Conservation (phyloP, 2,888 invertebrate genomes). For the Diarsia mendica region DNA sequence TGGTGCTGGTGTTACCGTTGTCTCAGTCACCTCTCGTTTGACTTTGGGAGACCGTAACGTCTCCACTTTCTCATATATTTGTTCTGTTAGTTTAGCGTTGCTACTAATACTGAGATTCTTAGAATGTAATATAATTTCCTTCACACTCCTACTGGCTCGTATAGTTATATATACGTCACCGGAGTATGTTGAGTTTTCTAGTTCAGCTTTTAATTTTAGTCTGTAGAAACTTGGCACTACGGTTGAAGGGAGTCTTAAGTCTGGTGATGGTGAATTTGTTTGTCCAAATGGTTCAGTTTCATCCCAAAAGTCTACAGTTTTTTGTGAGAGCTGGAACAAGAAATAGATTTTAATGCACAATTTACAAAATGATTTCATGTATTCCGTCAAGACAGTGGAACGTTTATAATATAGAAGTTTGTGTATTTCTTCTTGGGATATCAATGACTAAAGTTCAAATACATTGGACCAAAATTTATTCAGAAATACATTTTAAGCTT, state of each 20-base stretch:
- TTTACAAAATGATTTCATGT: not conserved
- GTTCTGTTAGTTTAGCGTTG: slow-evolving; percentile 84
- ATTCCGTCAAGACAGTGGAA: not conserved
- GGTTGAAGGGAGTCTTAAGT: slow-evolving; percentile 84
- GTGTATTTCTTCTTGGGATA: not conserved
- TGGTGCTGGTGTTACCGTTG: slow-evolving; percentile 8
- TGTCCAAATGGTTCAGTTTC: slow-evolving; percentile 83
- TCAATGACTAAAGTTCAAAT: not conserved
- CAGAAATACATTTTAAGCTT: too few species aligned
- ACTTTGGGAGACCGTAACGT: slow-evolving; percentile 71
- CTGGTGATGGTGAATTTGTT: slow-evolving; percentile 73
- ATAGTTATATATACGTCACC: slow-evolving; percentile 88
- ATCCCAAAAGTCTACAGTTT: slow-evolving; percentile 81
- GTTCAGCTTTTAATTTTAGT: slow-evolving; percentile 88
- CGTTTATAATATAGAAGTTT: not conserved
- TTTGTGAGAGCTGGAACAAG: slow-evolving; percentile 69
- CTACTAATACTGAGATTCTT: slow-evolving; percentile 83
- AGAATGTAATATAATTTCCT: slow-evolving; percentile 88
- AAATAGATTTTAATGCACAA: not conserved
- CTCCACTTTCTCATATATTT: slow-evolving; percentile 84
- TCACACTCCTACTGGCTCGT: slow-evolving; percentile 78
- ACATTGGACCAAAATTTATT: not conserved
- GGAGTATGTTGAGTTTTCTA: slow-evolving; percentile 83
- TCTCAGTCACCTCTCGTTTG: slow-evolving; percentile 72
- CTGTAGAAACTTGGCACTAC: slow-evolving; percentile 90